These are phyloP conservation scores for Phocides pigmalion DNA, from an alignment of 1,140 invertebrate species.

Conservation along the genomic window DNA sequence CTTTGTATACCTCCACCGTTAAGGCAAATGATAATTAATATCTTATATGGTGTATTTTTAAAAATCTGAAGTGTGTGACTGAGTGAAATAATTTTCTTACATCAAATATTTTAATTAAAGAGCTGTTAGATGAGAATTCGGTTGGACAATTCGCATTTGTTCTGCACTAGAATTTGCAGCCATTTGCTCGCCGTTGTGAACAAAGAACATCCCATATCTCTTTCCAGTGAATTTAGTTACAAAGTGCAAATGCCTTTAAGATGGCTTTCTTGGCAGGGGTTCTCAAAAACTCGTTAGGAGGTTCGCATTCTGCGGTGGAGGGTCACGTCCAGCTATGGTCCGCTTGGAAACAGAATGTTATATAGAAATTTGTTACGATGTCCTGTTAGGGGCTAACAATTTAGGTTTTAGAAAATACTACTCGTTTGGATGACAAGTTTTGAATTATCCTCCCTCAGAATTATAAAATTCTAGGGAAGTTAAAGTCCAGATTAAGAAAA, in stretches of 20 bases:
- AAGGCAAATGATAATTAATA: too few species aligned
- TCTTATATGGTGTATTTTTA: too few species aligned
- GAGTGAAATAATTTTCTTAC: too few species aligned
- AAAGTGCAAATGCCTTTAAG: constrained; percentile 78
- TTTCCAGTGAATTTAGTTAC: constrained; percentile 59
- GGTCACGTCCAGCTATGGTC: constrained; percentile 69
- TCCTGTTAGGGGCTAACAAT: constrained; percentile 13
- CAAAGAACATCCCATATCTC: constrained; percentile 31
- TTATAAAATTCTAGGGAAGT: too few species aligned
- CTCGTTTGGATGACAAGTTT: too few species aligned
- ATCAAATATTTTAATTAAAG: too few species aligned
- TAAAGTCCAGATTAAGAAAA: too few species aligned
- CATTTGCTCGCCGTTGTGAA: constrained; percentile 1
- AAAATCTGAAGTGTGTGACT: too few species aligned
- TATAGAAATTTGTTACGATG: constrained; percentile 24
- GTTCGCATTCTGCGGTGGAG: constrained; percentile 69
- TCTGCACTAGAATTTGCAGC: constrained; percentile 2
- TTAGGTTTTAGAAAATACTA: constrained; percentile 28
- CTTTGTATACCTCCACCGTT: too few species aligned
- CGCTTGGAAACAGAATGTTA: constrained; percentile 67
- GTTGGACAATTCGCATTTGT: background rate
- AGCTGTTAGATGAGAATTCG: too few species aligned
- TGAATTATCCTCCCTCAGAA: too few species aligned
- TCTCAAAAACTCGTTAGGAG: constrained; percentile 79
- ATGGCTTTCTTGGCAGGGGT: constrained; percentile 67